Evolutionary conservation across 2,888 invertebrate genomes (phyloP).

Genomic region (Rotaria macrura): DNA sequence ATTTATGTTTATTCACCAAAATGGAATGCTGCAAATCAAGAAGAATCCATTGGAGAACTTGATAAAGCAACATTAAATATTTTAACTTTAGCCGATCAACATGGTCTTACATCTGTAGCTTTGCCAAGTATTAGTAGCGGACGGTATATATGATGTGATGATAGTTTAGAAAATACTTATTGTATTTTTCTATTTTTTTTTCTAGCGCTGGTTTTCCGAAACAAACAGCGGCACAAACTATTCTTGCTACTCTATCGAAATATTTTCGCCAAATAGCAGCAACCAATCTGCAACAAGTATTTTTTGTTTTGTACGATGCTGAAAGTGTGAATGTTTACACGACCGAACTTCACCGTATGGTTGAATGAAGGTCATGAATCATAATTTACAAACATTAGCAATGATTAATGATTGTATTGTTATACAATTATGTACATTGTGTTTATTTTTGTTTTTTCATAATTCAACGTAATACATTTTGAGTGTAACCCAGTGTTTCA

Average conservation of each 20-base stretch:
- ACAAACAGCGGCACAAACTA: constrained; percentile 54
- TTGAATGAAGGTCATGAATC: neutral
- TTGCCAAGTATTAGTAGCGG: constrained; percentile 53
- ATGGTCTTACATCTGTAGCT: constrained; percentile 51
- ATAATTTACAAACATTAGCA: no score
- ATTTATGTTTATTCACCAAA: constrained; percentile 53
- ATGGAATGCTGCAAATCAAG: constrained; percentile 44
- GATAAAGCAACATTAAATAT: constrained; percentile 52
- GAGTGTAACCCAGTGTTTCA: no score
- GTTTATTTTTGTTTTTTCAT: no score
- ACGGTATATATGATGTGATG: constrained; percentile 41
- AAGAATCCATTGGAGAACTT: constrained; percentile 44
- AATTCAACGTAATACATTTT: no score
- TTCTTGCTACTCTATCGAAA: constrained; percentile 52
- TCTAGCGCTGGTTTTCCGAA: constrained; percentile 53
- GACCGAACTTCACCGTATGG: constrained; percentile 52
- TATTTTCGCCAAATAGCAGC: constrained; percentile 48
- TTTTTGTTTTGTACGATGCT: constrained; percentile 53
- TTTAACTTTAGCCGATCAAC: constrained; percentile 51
- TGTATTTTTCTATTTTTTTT: no score
- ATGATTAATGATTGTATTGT: no score
- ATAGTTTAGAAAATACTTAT: neutral
- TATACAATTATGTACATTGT: no score
- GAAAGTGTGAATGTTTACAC: constrained; percentile 54
- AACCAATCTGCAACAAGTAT: constrained; percentile 51